phyloP scores from a whole-genome alignment of 2,888 invertebrate species.

The Dugesia japonica region DNA sequence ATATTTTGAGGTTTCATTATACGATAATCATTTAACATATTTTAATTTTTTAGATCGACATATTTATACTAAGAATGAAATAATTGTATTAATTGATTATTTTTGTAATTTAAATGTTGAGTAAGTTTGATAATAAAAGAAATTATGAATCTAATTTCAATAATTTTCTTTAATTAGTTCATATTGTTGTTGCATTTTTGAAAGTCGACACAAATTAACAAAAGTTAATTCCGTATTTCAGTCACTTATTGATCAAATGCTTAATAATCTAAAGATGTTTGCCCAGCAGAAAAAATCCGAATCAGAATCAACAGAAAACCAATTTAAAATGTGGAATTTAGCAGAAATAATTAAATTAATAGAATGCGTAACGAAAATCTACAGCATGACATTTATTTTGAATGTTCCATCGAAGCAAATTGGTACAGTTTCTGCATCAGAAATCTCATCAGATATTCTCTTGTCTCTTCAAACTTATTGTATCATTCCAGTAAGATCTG shows the following conservation, averaged over 20 bases:
- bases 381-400: background rate
- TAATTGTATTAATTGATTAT: too few relatives aligned
- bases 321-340: background rate
- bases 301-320: background rate
- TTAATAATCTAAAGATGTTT: background rate
- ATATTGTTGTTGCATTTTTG: background rate
- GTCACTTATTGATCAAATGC: background rate
- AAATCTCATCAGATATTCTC: background rate
- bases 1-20: too few relatives aligned
- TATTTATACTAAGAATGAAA: too few relatives aligned
- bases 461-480: background rate
- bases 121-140: too few relatives aligned
- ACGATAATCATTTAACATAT: too few relatives aligned
- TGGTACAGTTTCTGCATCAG: background rate
- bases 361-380: background rate
- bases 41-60: too few relatives aligned
- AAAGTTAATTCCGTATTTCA: constrained; percentile 4
- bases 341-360: background rate
- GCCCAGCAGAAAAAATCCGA: background rate
- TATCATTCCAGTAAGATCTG: background rate
- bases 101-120: too few relatives aligned
- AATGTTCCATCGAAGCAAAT: constrained; percentile 2
- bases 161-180: background rate
- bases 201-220: constrained; percentile 1
- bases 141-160: too few relatives aligned